phyloP scores from a whole-genome alignment of 2,113 vertebrate species.

The Charadrius vociferus region DNA sequence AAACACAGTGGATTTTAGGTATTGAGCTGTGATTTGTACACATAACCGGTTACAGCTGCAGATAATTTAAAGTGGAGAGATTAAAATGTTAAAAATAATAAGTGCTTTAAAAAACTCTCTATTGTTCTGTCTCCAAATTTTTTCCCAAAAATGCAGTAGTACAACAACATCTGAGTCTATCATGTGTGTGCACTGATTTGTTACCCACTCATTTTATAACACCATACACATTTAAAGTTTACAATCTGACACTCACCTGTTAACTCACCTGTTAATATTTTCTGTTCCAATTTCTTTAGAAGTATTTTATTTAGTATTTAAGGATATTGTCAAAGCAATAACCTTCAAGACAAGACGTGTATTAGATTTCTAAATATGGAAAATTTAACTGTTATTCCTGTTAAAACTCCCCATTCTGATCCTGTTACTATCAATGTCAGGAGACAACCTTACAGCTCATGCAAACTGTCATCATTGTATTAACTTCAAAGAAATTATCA shows the following conservation, averaged over 20 bases:
- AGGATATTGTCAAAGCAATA: background rate
- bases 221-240: background rate
- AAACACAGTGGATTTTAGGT: background rate
- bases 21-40: background rate
- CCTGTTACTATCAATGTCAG: background rate
- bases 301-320: background rate
- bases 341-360: background rate
- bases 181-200: background rate
- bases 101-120: background rate
- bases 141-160: background rate
- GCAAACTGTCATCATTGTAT: background rate
- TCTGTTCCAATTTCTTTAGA: background rate
- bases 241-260: background rate
- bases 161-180: background rate
- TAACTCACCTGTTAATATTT: background rate
- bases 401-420: background rate
- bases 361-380: background rate
- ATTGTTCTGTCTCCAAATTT: background rate
- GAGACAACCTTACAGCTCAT: background rate
- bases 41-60: background rate
- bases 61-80: background rate
- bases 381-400: background rate
- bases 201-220: background rate
- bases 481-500: background rate
- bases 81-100: background rate